A percentile compares a stretch with the other conserved stretches of the same genome.
These are phyloP conservation scores for Metopolophium dirhodum DNA, from an alignment of 1,140 invertebrate species.

Conservation along the genomic window DNA sequence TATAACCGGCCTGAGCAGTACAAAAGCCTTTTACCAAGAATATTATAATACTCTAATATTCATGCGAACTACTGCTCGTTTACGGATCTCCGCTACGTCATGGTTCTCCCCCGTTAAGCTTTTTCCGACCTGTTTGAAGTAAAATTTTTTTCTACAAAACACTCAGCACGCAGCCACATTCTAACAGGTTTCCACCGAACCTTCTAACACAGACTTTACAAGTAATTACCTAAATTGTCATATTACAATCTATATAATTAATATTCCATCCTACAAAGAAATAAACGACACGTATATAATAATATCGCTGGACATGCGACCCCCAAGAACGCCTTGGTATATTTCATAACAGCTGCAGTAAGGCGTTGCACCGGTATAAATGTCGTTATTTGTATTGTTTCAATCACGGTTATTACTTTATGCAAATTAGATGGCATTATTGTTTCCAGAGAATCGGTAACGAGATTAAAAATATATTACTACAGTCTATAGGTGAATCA, in stretches of 20 bases:
- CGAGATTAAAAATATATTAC: not conserved
- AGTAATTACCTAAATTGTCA: not conserved
- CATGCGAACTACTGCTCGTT: not conserved
- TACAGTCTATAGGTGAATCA: not conserved
- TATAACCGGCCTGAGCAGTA: not conserved
- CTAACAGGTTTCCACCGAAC: too few species aligned
- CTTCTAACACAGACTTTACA: not conserved
- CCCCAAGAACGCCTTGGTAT: too few species aligned
- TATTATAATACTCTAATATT: not conserved
- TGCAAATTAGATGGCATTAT: not conserved
- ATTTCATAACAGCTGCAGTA: not conserved
- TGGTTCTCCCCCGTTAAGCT: not conserved
- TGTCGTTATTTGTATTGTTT: not conserved
- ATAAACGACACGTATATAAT: not conserved
- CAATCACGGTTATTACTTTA: too few species aligned
- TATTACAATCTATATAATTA: not conserved
- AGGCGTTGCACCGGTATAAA: not conserved
- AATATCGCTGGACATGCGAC: not conserved
- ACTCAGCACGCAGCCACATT: not conserved
- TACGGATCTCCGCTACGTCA: not conserved
- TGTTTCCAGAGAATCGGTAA: not conserved
- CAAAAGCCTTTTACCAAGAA: not conserved
- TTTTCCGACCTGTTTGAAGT: not conserved
- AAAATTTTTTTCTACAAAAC: not conserved
- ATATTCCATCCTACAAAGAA: not conserved